Evolutionary conservation across 2,113 vertebrate genomes (phyloP).

Genomic region (Melanerpes formicivorus): DNA sequence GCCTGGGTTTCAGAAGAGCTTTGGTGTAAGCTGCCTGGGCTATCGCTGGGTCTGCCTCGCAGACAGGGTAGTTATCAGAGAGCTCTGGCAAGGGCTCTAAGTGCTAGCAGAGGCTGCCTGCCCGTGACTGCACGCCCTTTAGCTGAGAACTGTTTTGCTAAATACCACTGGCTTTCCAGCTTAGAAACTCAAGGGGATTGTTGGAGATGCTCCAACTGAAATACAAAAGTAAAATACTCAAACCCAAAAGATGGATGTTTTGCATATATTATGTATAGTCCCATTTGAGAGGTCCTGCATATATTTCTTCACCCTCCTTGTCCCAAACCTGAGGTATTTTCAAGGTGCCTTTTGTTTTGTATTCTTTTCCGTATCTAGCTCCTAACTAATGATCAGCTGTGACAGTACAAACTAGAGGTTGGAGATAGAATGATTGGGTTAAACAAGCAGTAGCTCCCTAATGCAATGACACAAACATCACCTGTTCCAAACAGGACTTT

Average conservation of each 20-base stretch:
- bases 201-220: not conserved
- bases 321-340: not conserved
- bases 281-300: not conserved
- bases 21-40: not conserved
- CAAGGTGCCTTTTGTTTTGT: not conserved
- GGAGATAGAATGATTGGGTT: not conserved
- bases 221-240: not conserved
- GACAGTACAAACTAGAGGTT: not conserved
- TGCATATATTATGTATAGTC: not conserved
- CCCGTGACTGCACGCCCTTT: not conserved
- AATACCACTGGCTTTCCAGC: not conserved
- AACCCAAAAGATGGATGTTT: not conserved
- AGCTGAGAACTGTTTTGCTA: not conserved
- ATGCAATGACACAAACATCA: not conserved
- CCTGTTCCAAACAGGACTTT: not conserved
- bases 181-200: not conserved
- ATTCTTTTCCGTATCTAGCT: not conserved
- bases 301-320: not conserved
- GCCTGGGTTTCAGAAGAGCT: not conserved
- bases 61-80: not conserved
- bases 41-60: accelerated
- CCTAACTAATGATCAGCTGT: not conserved
- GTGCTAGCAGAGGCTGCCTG: not conserved
- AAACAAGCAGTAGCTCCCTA: not conserved
- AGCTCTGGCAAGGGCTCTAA: not conserved